Evolutionary conservation across 1,140 invertebrate species (phyloP), one percentile per base, ranked within the genome.

Genomic region (Elysia chlorotica): DNA sequence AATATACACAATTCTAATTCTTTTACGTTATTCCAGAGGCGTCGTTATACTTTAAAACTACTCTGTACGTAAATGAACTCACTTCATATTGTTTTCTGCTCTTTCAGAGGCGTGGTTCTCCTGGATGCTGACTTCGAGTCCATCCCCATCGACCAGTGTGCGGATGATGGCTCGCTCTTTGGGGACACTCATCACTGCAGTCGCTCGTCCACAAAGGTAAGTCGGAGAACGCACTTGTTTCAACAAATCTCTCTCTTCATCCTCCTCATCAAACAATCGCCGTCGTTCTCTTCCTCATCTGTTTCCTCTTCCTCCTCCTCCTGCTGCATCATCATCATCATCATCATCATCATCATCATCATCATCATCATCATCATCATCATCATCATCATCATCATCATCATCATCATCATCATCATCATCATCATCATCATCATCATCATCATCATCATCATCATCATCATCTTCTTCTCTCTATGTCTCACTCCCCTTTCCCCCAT

Each of bases 111-210:
- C 33, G 86, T 88, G 19, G 86, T 88, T 0, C 78, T 85, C 33
- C 74, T 89, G 17, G 87, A 87, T 66, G 82, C 89, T 61, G 82
- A 88, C 73, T 73, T 89, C 19, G 73, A 79, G 28, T 69, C 83
- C 37, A 76, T 87, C 4, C 84, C 88, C 54, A 86, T 89, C 63
- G 85, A 89, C 79, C 88, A 89, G 74, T 90, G 88, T 77, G 78
- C 81, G 35, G 75, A 81, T 36, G 78, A 86, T 36, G 71, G 78
- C 19, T 74, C 78, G 0, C 72, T 87, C 0, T 89, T 89, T 71
- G 80, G 84, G 21, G 81, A 77, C 48, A 86, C 87, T 10, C 86
- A 89, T 71, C 80, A 81, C 65, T 89, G 88, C 78, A 80, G 83
- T 68, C 78, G 73, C 23, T 81, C 82, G 66, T 86, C 88, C 41